Evolutionary conservation across 2,888 invertebrate species (phyloP).

Genomic region (Oeneis ivallda): DNA sequence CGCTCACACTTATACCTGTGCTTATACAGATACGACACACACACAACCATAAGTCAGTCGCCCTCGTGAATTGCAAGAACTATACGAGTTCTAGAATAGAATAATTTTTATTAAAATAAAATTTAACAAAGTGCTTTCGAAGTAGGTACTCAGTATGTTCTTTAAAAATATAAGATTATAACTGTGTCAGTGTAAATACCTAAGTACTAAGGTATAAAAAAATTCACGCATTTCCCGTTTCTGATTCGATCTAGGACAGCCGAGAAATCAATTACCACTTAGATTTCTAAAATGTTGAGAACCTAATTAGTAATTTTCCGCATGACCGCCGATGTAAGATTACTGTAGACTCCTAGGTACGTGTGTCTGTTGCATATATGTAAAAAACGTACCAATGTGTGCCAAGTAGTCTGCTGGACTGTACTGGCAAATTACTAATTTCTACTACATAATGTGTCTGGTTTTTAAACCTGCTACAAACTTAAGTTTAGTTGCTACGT

Average conservation of each 20-base stretch:
- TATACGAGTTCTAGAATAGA: no score
- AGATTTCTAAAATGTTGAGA: conserved; percentile 26
- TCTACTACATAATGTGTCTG: background rate
- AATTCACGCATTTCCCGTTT: background rate
- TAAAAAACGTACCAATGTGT: conserved; percentile 18
- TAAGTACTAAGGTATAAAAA: background rate
- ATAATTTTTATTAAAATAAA: no score
- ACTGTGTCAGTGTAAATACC: no score
- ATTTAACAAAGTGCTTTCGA: no score
- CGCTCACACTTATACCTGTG: no score
- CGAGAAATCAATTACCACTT: conserved; percentile 15
- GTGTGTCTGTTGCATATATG: conserved; percentile 19
- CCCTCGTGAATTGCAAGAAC: no score
- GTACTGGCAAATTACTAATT: conserved; percentile 11
- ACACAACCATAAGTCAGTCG: no score
- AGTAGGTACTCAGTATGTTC: no score
- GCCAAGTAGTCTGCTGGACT: background rate
- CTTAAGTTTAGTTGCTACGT: background rate
- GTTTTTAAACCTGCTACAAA: conserved; percentile 2
- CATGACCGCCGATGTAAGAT: conserved; percentile 20
- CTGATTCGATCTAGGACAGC: background rate
- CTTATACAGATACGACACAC: no score
- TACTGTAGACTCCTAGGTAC: conserved; percentile 6
- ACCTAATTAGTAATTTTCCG: conserved; percentile 23
- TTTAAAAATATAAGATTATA: no score